These are phyloP conservation scores for Nephrotoma appendiculata DNA, from an alignment of 2,888 invertebrate species.

Conservation along the genomic window DNA sequence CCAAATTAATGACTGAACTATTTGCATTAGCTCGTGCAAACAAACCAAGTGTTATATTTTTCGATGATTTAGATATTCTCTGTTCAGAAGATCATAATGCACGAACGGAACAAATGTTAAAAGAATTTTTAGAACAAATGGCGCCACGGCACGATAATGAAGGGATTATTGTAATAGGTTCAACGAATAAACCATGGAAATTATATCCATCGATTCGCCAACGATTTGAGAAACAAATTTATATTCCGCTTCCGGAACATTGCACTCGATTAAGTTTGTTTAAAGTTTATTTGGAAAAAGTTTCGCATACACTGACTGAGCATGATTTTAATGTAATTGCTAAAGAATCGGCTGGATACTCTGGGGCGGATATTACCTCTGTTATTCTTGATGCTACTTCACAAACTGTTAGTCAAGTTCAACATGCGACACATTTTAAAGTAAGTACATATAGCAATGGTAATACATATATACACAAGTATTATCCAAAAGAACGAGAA, in stretches of 20 bases:
- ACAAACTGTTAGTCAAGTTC: neutral
- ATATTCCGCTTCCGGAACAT: constrained; percentile 86
- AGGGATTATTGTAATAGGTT: constrained; percentile 72
- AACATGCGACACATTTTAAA: neutral
- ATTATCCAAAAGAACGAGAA: neutral
- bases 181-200: constrained; percentile 91
- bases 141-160: constrained; percentile 86
- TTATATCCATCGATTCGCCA: constrained; percentile 83
- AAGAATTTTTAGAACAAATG: constrained; percentile 95
- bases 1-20: constrained; percentile 76
- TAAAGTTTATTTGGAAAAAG: constrained; percentile 76
- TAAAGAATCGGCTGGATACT: constrained; percentile 58
- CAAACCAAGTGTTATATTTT: constrained; percentile 92
- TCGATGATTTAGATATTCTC: constrained; percentile 89
- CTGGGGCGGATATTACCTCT: neutral
- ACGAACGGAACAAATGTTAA: constrained; percentile 86
- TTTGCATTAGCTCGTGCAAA: constrained; percentile 80
- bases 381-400: neutral
- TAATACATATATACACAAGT: too few relatives aligned
- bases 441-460: too few relatives aligned
- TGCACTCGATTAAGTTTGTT: constrained; percentile 80
- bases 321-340: constrained; percentile 66
- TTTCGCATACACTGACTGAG: constrained; percentile 61
- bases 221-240: constrained; percentile 91
- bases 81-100: constrained; percentile 93